phyloP scores from a whole-genome alignment of 2,113 vertebrate species.

The Cyanoderma ruficeps region DNA sequence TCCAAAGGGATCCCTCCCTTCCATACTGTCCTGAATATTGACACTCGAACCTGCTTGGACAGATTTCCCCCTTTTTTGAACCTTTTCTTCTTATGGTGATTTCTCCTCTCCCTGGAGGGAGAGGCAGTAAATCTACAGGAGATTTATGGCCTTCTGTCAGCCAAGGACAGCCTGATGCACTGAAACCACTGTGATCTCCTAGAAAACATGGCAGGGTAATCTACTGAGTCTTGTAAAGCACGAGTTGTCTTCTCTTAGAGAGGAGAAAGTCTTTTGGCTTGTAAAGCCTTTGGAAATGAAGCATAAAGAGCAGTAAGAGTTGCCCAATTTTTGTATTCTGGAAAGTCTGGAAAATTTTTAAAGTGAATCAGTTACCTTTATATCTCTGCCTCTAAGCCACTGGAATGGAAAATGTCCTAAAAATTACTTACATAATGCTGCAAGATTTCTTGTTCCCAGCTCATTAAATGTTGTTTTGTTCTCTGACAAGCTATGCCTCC shows the following conservation, averaged over 20 bases:
- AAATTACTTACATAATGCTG: background rate
- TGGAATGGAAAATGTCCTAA: background rate
- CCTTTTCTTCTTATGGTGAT: background rate
- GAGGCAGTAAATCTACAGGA: background rate
- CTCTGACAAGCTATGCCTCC: background rate
- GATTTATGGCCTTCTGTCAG: background rate
- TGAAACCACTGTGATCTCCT: background rate
- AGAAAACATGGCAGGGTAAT: background rate
- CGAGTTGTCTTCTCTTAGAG: background rate
- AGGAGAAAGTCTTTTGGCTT: background rate
- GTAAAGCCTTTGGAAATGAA: background rate
- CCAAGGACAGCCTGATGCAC: background rate
- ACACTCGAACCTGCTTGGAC: background rate
- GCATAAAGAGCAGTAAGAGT: background rate
- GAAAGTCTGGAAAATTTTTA: background rate
- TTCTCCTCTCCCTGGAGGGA: background rate
- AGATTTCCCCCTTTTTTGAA: background rate
- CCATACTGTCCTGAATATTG: background rate
- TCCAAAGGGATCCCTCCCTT: background rate
- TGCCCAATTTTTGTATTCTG: background rate
- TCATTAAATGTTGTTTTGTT: background rate
- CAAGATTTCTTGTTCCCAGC: background rate
- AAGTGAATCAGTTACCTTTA: background rate
- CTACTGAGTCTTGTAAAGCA: background rate
- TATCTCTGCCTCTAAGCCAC: background rate